Evolutionary conservation across 1,140 invertebrate genomes (phyloP).

Genomic region (Meloidogyne hapla): DNA sequence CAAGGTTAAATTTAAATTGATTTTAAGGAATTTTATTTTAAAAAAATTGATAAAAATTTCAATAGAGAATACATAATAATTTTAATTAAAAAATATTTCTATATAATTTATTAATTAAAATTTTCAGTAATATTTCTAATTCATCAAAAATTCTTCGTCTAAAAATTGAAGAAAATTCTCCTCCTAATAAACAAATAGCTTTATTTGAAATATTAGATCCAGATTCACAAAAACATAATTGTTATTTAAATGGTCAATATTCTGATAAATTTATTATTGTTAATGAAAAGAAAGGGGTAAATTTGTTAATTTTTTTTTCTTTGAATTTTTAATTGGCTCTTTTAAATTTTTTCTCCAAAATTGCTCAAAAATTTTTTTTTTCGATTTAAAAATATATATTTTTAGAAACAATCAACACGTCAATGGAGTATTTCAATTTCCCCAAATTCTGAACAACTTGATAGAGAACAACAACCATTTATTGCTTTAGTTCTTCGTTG

Average conservation of each 20-base stretch:
- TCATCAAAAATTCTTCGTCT: not conserved
- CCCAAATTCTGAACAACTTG: conserved; percentile 26
- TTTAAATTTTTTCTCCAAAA: too few relatives aligned
- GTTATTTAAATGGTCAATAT: not conserved
- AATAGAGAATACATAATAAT: too few relatives aligned
- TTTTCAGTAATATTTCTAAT: too few relatives aligned
- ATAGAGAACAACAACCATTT: conserved; percentile 28
- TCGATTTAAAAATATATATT: not conserved
- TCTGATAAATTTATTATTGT: not conserved
- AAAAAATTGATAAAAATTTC: too few relatives aligned
- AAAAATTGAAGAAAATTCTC: conserved; percentile 10
- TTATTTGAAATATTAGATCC: conserved; percentile 4
- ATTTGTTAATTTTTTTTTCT: too few relatives aligned
- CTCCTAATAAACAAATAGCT: not conserved
- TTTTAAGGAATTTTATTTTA: too few relatives aligned
- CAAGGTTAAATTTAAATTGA: too few relatives aligned
- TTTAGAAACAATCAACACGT: not conserved
- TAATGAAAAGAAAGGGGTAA: conserved; percentile 3
- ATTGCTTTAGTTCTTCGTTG: conserved; percentile 36
- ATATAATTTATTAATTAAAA: too few relatives aligned
- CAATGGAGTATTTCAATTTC: conserved; percentile 23
- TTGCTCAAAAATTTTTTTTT: conserved; percentile 13
- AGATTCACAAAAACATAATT: conserved; percentile 16
- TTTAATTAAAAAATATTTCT: too few relatives aligned
- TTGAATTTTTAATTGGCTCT: too few relatives aligned